phyloP scores from a whole-genome alignment of 2,888 invertebrate species.

The Crepidodera aurea region DNA sequence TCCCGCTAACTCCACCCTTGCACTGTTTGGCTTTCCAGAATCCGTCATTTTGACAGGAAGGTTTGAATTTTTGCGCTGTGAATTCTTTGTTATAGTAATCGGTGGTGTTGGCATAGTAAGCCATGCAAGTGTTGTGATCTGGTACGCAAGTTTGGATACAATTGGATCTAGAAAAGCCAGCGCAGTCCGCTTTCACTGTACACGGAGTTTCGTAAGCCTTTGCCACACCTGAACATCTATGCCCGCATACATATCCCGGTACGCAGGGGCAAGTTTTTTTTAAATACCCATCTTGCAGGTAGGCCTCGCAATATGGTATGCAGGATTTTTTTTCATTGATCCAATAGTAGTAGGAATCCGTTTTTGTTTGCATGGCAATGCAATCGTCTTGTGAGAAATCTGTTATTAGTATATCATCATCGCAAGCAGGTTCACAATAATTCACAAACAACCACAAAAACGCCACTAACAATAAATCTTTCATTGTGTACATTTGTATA shows the following conservation, averaged over 20 bases:
- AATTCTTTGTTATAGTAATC: constrained; percentile 41
- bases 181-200: constrained; percentile 21
- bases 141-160: constrained; percentile 30
- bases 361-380: constrained; percentile 22
- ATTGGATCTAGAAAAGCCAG: constrained; percentile 2
- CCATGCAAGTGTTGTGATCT: constrained; percentile 44
- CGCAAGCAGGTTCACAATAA: constrained; percentile 21
- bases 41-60: constrained; percentile 67
- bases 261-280: constrained; percentile 46
- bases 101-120: constrained; percentile 43
- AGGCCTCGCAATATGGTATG: constrained; percentile 34
- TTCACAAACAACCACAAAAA: no score
- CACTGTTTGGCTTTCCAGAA: constrained; percentile 71
- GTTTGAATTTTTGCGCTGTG: constrained; percentile 51
- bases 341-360: constrained; percentile 34
- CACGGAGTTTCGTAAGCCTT: neutral
- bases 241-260: constrained; percentile 53
- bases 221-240: constrained; percentile 40
- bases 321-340: constrained; percentile 27
- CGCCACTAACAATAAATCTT: no score
- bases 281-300: constrained; percentile 30
- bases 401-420: constrained; percentile 36
- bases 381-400: constrained; percentile 46
- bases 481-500: no score
- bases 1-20: constrained; percentile 70